These are phyloP conservation scores for Morone chrysops DNA, from an alignment of 2,113 vertebrate genomes.

Conservation along the genomic window DNA sequence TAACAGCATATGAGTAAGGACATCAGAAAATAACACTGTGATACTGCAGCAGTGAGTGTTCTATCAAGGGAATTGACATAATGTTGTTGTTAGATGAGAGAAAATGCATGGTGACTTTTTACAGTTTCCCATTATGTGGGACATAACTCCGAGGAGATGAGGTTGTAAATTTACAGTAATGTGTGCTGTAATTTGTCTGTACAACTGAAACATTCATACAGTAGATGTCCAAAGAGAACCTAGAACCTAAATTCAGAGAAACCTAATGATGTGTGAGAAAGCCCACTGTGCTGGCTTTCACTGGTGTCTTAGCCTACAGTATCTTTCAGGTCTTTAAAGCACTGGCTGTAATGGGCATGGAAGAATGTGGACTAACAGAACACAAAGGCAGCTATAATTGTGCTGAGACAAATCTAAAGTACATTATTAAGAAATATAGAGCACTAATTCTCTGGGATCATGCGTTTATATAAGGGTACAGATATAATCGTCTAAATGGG, in stretches of 20 bases:
- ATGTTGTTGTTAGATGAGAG: slow-evolving; percentile 31
- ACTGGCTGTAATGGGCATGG: slow-evolving; percentile 15
- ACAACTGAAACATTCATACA: background rate
- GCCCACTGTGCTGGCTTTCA: slow-evolving; percentile 5
- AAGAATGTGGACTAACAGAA: slow-evolving; percentile 16
- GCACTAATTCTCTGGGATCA: slow-evolving; percentile 30
- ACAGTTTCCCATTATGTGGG: slow-evolving; percentile 44
- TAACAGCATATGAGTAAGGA: slow-evolving; percentile 4
- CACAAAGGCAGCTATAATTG: slow-evolving; percentile 34
- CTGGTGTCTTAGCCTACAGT: background rate
- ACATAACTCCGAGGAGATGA: slow-evolving; percentile 42
- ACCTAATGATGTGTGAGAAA: slow-evolving; percentile 29
- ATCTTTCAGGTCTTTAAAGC: slow-evolving; percentile 8
- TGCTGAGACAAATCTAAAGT: slow-evolving; percentile 29
- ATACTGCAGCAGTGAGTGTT: background rate
- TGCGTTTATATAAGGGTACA: slow-evolving; percentile 9
- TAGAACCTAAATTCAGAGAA: slow-evolving; percentile 20
- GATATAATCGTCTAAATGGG: slow-evolving; percentile 25
- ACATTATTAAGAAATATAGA: slow-evolving; percentile 37
- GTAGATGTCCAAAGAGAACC: background rate
- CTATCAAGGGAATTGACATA: slow-evolving; percentile 11
- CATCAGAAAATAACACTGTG: slow-evolving; percentile 2
- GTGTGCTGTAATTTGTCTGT: slow-evolving; percentile 1
- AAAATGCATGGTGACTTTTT: slow-evolving; percentile 43
- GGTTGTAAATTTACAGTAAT: slow-evolving; percentile 35